These are phyloP conservation scores for Luperina nickerlii DNA, from an alignment of 2,888 invertebrate genomes.

Conservation along the genomic window DNA sequence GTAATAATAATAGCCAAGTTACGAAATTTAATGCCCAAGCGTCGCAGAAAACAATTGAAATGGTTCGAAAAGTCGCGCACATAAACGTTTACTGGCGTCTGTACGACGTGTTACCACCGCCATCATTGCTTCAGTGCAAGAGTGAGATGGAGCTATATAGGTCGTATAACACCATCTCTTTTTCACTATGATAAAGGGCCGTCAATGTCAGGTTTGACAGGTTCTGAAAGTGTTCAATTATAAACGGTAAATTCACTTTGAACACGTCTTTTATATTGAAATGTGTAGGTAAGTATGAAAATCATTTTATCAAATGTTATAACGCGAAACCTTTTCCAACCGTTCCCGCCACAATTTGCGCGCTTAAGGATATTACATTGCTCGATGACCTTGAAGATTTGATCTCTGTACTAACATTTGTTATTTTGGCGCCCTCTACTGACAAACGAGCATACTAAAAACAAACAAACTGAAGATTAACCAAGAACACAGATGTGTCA, in stretches of 20 bases:
- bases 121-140: conserved; percentile 17
- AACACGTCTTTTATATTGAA: background rate
- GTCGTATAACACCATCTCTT: conserved; percentile 9
- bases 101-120: conserved; percentile 9
- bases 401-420: no score
- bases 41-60: conserved; percentile 10
- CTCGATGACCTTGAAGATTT: no score
- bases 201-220: conserved; percentile 17
- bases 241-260: conserved; percentile 1
- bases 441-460: no score
- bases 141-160: conserved; percentile 11
- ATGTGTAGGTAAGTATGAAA: background rate
- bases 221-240: conserved; percentile 25
- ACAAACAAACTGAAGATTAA: no score
- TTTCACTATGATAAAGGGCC: background rate
- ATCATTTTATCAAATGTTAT: conserved; percentile 15
- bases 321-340: background rate
- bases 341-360: background rate
- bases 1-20: background rate
- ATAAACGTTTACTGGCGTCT: background rate
- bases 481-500: no score
- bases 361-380: no score
- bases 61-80: background rate
- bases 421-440: no score
- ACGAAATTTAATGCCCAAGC: no score